Evolutionary conservation across 2,113 vertebrate species (phyloP), one percentile per base, ranked within the genome.

Genomic region (Beaufortia kweichowensis): DNA sequence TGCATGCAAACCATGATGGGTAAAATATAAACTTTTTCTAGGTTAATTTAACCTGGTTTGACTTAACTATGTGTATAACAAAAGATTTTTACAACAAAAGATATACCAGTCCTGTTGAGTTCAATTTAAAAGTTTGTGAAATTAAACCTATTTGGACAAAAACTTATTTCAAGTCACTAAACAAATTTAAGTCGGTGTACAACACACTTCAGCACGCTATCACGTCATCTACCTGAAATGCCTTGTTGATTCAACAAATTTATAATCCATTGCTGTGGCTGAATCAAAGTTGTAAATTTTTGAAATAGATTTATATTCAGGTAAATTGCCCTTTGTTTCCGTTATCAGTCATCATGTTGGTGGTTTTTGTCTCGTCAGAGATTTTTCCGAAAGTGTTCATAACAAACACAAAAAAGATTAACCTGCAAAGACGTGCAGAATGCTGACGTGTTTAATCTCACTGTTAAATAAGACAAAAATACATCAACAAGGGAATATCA

Each of bases 361-460:
- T 35, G 55, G 15, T 29, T 8, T 9, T 17, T 28, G 65, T 69
- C 65, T 70, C 23, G 31, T 26, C 5, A 15, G 35, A 70, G 57
- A 48, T 56, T 12, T 19, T 6, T 46, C 59, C 21, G 15, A 26
- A 28, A 67, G 76, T 84, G 63, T 70, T 65, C 77, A 77, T 67
- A 79, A 79, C 77, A 84, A 82, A 79, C 79, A 79, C 24, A 57
- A 12, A 77, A 15, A 56, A 31, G 55, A 10, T 75, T 79, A 63
- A 79, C 81, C 72, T 2, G 12, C 23, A 29, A 26, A 61, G 75
- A 76, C 11, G 28, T 19, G 50, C 74, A 76, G 24, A 43, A 3
- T 14, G 14, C 59, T 50, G 39, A 48, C 17, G 24, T 74, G 71
- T 33, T 48, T 29, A 3, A 31, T 48, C 35, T 43, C 57, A 31